Base-by-base conservation (phyloP, 1,140 invertebrate genomes). In the Aphaenogaster floridana region DNA sequence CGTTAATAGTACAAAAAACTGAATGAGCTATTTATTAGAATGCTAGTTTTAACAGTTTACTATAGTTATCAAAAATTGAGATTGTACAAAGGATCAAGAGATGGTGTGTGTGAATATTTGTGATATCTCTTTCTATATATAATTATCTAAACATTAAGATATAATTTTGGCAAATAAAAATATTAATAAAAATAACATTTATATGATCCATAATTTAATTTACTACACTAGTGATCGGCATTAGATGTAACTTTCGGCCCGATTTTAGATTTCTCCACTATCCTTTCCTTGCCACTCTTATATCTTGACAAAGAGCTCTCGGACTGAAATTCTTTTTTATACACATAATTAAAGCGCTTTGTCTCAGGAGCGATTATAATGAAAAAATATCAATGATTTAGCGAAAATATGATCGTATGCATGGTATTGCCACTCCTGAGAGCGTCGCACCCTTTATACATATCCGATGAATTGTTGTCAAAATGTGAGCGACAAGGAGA, bases 141-240 rank as follows among this genome's bases (percentile, higher is more conserved):
- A 3, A 52, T 57, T n/a, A 64, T 69, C 5, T 36, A 64, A 34
- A 15, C n/a, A 68, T 68, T 64, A 54, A 69, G 28, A 34, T 21
- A 28, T 21, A 42, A 68, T 8, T 21, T 68, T 68, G 3, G 13
- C 36, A 76, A 17, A 76, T 63, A 83, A 83, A 1, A n/a, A 76
- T 42, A 42, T 64, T 77, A 85, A 85, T 76, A 83, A 83, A 72
- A n/a, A 36, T 61, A 61, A 45, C 2, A 50, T 39, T 61, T 0
- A 77, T 61, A 77, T 48, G 1, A 39, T 21, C 1, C 48, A 28
- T 83, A 34, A 72, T 84, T n/a, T 7, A 48, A n/a, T 80, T 76
- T 85, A 48, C 6, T 42, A 36, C 0, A 5, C 1, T 0, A 28
- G 28, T 21, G 21, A 28, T 28, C 28, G 28, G 28, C 28, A 28